Conservation (phyloP, 2,888 invertebrate species). For the Kuschelorhynchus macadamiae region DNA sequence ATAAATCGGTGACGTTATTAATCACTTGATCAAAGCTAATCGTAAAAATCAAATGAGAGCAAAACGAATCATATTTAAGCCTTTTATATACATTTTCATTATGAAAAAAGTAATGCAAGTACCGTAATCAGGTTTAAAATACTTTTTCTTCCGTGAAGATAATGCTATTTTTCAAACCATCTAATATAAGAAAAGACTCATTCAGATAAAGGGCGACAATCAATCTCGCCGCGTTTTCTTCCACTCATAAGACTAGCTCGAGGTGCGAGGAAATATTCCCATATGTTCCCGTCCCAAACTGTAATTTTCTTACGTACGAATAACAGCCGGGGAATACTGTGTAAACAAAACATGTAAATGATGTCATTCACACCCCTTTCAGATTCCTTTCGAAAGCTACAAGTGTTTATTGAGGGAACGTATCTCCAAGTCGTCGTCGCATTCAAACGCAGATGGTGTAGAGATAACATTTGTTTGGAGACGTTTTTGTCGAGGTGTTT, state of each 20-base stretch:
- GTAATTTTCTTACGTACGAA: slow-evolving; percentile 39
- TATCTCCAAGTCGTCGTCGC: slow-evolving; percentile 54
- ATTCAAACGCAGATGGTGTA: slow-evolving; percentile 55
- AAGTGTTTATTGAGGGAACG: slow-evolving; percentile 56
- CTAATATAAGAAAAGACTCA: neutral
- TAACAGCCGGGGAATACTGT: slow-evolving; percentile 32
- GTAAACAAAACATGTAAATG: slow-evolving; percentile 48
- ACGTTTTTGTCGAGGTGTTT: slow-evolving; percentile 42
- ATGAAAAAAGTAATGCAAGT: too few relatives aligned
- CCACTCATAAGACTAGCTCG: neutral
- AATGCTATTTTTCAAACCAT: too few relatives aligned
- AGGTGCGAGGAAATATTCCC: slow-evolving; percentile 27
- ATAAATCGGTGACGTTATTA: too few relatives aligned
- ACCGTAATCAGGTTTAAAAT: too few relatives aligned
- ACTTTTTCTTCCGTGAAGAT: too few relatives aligned
- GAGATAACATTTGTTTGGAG: slow-evolving; percentile 56
- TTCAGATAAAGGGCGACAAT: neutral
- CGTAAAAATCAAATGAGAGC: too few relatives aligned
- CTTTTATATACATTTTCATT: too few relatives aligned
- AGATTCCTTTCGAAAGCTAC: slow-evolving; percentile 46
- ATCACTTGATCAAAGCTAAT: too few relatives aligned
- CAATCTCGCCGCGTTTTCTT: neutral
- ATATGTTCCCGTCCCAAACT: slow-evolving; percentile 26
- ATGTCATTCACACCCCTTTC: slow-evolving; percentile 39
- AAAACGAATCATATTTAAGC: too few relatives aligned